These are phyloP conservation scores for Luffia ferchaultella DNA, from an alignment of 2,888 invertebrate genomes.

Conservation along the genomic window DNA sequence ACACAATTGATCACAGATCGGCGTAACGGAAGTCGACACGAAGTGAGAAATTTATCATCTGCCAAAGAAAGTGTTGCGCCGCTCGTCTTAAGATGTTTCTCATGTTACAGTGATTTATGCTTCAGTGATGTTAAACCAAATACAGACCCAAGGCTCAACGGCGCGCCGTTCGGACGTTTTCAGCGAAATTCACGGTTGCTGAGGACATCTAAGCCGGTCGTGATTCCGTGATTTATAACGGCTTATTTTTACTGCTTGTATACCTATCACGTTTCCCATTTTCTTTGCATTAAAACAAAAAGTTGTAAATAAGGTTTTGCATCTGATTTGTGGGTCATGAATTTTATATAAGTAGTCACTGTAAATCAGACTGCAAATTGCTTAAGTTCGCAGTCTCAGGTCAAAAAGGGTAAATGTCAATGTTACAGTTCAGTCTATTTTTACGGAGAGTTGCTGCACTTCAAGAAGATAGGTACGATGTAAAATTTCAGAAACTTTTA, in stretches of 20 bases:
- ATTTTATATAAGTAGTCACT: too few relatives aligned
- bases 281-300: not conserved
- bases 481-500: too few relatives aligned
- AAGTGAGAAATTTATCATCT: not conserved
- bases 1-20: not conserved
- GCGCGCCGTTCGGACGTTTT: not conserved
- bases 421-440: too few relatives aligned
- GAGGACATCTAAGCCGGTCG: not conserved
- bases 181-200: not conserved
- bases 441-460: too few relatives aligned
- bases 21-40: not conserved
- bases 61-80: conserved; percentile 1
- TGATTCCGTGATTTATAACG: not conserved
- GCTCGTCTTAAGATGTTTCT: conserved; percentile 35
- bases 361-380: too few relatives aligned
- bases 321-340: too few relatives aligned
- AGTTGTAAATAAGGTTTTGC: too few relatives aligned
- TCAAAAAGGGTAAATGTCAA: too few relatives aligned
- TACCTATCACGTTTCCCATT: not conserved
- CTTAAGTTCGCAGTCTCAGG: too few relatives aligned
- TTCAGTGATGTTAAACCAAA: conserved; percentile 26
- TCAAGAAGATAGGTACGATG: too few relatives aligned
- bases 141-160: too few relatives aligned
- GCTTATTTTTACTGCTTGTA: not conserved
- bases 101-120: conserved; percentile 50